These are phyloP conservation scores for Catocala sponsa DNA, from an alignment of 2,888 invertebrate species.

Conservation along the genomic window DNA sequence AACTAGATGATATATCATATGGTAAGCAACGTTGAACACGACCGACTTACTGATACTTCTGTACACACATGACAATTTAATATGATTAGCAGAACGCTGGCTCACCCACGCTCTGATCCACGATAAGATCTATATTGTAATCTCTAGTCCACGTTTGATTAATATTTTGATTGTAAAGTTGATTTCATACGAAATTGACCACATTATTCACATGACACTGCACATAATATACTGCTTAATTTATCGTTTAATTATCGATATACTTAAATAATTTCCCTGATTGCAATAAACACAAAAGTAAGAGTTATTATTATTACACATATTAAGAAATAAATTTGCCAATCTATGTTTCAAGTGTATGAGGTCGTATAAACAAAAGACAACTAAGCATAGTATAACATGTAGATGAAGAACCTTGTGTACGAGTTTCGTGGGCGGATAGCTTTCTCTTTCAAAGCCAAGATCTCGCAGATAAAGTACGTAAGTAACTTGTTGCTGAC, in stretches of 20 bases:
- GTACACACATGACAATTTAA: slow-evolving; percentile 56
- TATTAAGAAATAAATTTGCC: slow-evolving; percentile 22
- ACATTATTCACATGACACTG: slow-evolving; percentile 24
- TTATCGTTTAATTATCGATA: slow-evolving; percentile 33
- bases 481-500: background rate
- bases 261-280: slow-evolving; percentile 39
- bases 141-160: slow-evolving; percentile 57
- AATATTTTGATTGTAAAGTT: slow-evolving; percentile 27
- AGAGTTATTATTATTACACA: slow-evolving; percentile 12
- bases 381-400: slow-evolving; percentile 47
- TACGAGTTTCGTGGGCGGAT: slow-evolving; percentile 70
- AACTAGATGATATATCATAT: slow-evolving; percentile 82
- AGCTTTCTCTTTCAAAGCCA: slow-evolving; percentile 78
- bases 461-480: slow-evolving; percentile 33
- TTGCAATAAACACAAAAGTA: slow-evolving; percentile 42
- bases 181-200: slow-evolving; percentile 23
- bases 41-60: slow-evolving; percentile 63
- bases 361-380: slow-evolving; percentile 37
- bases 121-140: slow-evolving; percentile 63
- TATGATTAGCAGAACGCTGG: slow-evolving; percentile 55
- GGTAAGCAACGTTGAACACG: slow-evolving; percentile 80
- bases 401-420: slow-evolving; percentile 54
- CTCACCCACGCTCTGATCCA: slow-evolving; percentile 61
- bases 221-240: slow-evolving; percentile 20
- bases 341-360: slow-evolving; percentile 39